Conservation (phyloP, 2,113 vertebrate species). For the Mustela nigripes region DNA sequence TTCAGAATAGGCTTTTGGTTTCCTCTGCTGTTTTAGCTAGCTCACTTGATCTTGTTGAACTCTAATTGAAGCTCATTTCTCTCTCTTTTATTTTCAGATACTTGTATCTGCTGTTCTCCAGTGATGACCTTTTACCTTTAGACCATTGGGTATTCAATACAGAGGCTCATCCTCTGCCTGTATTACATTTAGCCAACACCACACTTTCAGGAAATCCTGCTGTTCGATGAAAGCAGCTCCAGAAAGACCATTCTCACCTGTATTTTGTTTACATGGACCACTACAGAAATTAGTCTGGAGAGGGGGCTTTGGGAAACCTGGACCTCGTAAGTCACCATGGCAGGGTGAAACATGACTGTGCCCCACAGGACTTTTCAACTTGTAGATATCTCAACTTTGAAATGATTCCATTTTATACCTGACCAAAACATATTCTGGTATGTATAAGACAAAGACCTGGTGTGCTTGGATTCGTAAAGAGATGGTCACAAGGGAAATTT, state of each 20-base stretch:
- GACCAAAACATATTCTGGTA: conserved; percentile 88
- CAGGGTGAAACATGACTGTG: conserved; percentile 68
- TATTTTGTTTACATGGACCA: conserved; percentile 92
- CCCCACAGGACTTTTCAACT: conserved; percentile 81
- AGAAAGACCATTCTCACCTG: conserved; percentile 86
- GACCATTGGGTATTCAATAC: conserved; percentile 99
- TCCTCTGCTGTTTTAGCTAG: neutral
- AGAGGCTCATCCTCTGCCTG: conserved; percentile 97
- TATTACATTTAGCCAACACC: conserved; percentile 96
- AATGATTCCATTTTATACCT: conserved; percentile 89
- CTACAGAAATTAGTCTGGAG: conserved; percentile 85
- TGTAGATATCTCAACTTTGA: conserved; percentile 86
- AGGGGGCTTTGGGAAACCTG: conserved; percentile 77
- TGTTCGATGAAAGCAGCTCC: conserved; percentile 90
- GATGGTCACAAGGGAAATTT: conserved; percentile 61
- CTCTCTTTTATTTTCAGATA: conserved; percentile 89
- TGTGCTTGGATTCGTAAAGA: conserved; percentile 77
- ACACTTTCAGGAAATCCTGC: conserved; percentile 96
- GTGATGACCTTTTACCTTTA: conserved; percentile 96
- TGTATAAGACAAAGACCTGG: conserved; percentile 81
- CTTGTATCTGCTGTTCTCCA: conserved; percentile 98
- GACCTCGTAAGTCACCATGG: conserved; percentile 74
- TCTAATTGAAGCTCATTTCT: conserved; percentile 47
- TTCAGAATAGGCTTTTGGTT: neutral
- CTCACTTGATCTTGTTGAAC: neutral